Percentiles rank a stretch among this genome's conserved stretches.
Conservation (phyloP, 2,888 invertebrate genomes). For the Spilarctia lutea region DNA sequence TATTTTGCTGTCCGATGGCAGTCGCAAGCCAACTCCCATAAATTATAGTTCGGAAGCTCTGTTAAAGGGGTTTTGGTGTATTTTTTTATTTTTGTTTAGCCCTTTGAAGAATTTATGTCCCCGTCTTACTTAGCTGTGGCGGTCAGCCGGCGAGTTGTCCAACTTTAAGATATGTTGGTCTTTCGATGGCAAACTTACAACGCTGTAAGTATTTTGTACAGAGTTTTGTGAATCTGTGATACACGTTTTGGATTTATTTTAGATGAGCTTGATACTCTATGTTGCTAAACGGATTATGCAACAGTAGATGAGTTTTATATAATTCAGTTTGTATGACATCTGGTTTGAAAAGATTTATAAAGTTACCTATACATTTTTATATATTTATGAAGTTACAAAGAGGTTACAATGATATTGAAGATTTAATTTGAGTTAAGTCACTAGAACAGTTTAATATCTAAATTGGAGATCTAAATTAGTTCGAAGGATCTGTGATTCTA, state of each 20-base stretch:
- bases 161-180: constrained; percentile 60
- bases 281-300: neutral
- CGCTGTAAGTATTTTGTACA: constrained; percentile 52
- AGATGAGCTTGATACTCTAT: constrained; percentile 1
- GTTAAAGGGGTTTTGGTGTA: constrained; percentile 77
- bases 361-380: neutral
- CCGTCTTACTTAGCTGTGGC: constrained; percentile 83
- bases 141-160: constrained; percentile 71
- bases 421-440: neutral
- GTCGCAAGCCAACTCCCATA: constrained; percentile 78
- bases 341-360: neutral
- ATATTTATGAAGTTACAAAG: neutral
- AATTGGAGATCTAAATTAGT: neutral
- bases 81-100: constrained; percentile 82
- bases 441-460: neutral
- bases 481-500: neutral
- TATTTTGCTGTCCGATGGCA: constrained; percentile 71
- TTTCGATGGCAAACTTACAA: constrained; percentile 48
- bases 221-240: constrained; percentile 47
- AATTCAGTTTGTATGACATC: neutral
- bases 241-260: constrained; percentile 42
- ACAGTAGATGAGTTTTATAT: neutral
- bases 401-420: no score
- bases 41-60: constrained; percentile 87
- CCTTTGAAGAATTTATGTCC: constrained; percentile 86